phyloP scores from a whole-genome alignment of 1,140 invertebrate genomes.

The Watersipora subatra region DNA sequence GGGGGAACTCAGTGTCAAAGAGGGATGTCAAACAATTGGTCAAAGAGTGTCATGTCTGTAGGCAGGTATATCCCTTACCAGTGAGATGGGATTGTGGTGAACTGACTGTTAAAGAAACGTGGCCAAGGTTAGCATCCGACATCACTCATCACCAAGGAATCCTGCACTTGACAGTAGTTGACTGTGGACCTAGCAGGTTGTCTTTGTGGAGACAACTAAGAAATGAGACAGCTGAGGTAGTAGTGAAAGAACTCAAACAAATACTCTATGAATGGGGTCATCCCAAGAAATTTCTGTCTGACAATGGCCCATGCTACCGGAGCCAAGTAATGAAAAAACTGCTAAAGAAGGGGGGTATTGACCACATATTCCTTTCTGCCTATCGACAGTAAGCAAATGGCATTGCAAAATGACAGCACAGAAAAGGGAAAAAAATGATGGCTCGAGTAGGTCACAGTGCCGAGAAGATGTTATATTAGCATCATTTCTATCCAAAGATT shows the following conservation, averaged over 20 bases:
- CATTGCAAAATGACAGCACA: background rate
- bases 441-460: background rate
- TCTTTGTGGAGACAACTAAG: background rate
- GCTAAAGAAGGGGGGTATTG: background rate
- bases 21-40: background rate
- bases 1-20: background rate
- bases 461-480: background rate
- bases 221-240: background rate
- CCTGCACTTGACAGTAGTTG: background rate
- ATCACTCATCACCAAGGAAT: background rate
- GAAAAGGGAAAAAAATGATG: background rate
- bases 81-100: background rate
- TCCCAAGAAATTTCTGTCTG: background rate
- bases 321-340: background rate
- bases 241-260: background rate
- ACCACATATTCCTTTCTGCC: background rate
- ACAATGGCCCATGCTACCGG: background rate
- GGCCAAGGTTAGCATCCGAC: background rate
- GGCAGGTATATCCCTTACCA: background rate
- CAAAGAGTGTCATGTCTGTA: background rate
- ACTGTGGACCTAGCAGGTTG: constrained; percentile 2
- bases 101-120: background rate
- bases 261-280: background rate
- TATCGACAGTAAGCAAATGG: background rate
- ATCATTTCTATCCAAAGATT: background rate